phyloP scores from a whole-genome alignment of 2,888 invertebrate genomes.

The Eupeodes luniger region DNA sequence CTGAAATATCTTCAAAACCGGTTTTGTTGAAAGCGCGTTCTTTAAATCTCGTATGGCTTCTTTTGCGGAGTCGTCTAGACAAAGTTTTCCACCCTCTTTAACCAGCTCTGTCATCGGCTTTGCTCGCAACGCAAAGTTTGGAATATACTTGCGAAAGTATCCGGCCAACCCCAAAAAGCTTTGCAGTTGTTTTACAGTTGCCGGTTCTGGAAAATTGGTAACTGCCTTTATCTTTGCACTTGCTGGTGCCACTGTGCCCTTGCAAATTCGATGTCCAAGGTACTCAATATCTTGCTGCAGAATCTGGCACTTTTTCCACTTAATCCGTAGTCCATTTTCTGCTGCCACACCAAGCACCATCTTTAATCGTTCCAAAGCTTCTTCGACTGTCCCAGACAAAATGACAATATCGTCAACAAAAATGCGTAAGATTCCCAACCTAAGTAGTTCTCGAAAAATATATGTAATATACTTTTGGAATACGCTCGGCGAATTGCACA shows the following conservation, averaged over 20 bases:
- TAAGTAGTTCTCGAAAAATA: slow-evolving; percentile 42
- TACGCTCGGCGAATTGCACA: slow-evolving; percentile 45
- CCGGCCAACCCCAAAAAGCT: too few species aligned
- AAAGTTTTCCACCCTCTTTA: not conserved
- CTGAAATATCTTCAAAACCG: slow-evolving; percentile 32
- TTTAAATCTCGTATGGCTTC: slow-evolving; percentile 26
- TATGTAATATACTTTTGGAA: slow-evolving; percentile 49
- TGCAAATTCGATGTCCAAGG: slow-evolving; percentile 52
- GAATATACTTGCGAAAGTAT: too few species aligned
- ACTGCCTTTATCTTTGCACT: slow-evolving; percentile 49
- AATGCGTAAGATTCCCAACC: slow-evolving; percentile 20
- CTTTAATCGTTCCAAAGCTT: slow-evolving; percentile 12
- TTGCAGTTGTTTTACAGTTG: slow-evolving; percentile 9
- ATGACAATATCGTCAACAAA: too few species aligned
- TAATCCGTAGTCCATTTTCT: too few species aligned
- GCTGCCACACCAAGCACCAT: slow-evolving; percentile 11
- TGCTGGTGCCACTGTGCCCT: slow-evolving; percentile 47
- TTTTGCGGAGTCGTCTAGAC: slow-evolving; percentile 1
- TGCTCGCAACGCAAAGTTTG: too few species aligned
- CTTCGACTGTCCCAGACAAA: slow-evolving; percentile 30
- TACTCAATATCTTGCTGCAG: slow-evolving; percentile 61
- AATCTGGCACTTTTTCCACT: not conserved
- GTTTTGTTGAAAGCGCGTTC: slow-evolving; percentile 43
- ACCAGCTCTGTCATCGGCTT: too few species aligned
- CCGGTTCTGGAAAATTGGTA: slow-evolving; percentile 42